Evolutionary conservation across 2,113 vertebrate species (phyloP), one percentile per base, ranked within the genome.

Genomic region (Sterrhoptilus dennistouni): DNA sequence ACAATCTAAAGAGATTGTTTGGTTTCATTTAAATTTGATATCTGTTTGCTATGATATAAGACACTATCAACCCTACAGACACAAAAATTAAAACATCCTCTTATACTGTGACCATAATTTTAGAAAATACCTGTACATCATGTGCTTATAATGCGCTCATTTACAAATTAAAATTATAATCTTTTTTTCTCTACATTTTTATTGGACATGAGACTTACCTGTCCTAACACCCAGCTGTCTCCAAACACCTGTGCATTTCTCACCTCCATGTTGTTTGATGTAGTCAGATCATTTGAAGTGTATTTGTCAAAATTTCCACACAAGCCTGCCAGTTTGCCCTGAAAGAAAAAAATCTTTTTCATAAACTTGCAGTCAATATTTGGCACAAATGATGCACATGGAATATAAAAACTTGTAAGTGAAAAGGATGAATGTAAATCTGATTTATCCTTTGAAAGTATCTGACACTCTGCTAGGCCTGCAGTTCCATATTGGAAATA

Each of bases 281-380:
- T 99, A 82, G 99, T 99, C 98, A 99, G 98, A 93, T 99, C 99
- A 91, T 99, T 99, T 93, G 99, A 99, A 84, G 99, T 99, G 78
- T 99, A 99, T 92, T 98, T 99, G 96, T 99, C 99, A 98, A 99
- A 99, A 92, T 99, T 99, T 90, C 99, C 99, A 98, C 99, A 99
- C 77, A 99, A 96, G 64, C 99, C 99, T 92, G 98, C 97, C 56
- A 99, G 96, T 93, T 98, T 99, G n/a, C 99, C 99, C 99, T 99
- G 80, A 65, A 97, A 83, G 35, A 92, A 50, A 91, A n/a, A 77
- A 29, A 27, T 18, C 5, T 10, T 24, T 74, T 52, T 83, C 18
- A 54, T 36, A 68, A 65, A 71, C 17, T 66, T 14, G 35, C 19
- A 56, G n/a, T 49, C 44, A 70, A n/a, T 47, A 59, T 76, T 45